A percentile compares a stretch with the other conserved stretches of the same genome.
phyloP scores from a whole-genome alignment of 2,888 invertebrate species.

The Brachyptera risi region DNA sequence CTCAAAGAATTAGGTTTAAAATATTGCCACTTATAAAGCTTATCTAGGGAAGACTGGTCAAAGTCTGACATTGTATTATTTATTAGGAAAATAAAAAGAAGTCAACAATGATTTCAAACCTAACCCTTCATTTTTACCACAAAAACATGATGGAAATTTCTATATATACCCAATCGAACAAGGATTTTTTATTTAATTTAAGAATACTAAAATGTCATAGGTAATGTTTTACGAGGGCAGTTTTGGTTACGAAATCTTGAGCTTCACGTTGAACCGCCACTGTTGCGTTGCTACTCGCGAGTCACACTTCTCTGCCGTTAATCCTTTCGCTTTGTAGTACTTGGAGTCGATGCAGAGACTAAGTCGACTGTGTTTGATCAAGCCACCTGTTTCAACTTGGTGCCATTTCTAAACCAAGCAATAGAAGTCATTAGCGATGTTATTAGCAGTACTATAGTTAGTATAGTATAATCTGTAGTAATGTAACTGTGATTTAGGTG shows the following conservation, averaged over 20 bases:
- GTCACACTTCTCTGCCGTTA: slow-evolving; percentile 67
- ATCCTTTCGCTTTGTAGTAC: slow-evolving; percentile 53
- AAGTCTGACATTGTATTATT: neutral
- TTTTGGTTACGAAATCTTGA: slow-evolving; percentile 14
- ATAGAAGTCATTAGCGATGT: neutral
- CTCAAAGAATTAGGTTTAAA: slow-evolving; percentile 15
- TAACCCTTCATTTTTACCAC: neutral
- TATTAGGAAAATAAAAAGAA: slow-evolving; percentile 12
- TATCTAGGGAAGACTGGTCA: slow-evolving; percentile 18
- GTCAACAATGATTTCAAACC: slow-evolving; percentile 16
- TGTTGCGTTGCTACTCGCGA: slow-evolving; percentile 60
- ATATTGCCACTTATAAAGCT: slow-evolving; percentile 8
- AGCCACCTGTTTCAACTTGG: slow-evolving; percentile 58
- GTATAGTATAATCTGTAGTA: too few relatives aligned
- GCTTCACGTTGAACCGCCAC: slow-evolving; percentile 53
- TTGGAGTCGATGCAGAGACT: slow-evolving; percentile 74
- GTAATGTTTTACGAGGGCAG: too few relatives aligned
- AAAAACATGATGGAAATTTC: neutral
- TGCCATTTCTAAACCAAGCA: slow-evolving; percentile 57
- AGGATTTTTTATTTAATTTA: neutral
- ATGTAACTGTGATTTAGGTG: too few relatives aligned
- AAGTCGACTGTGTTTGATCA: slow-evolving; percentile 65
- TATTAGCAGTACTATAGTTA: too few relatives aligned
- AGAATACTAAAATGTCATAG: too few relatives aligned
- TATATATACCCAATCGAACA: too few relatives aligned